These are phyloP conservation scores for Theodoxus fluviatilis DNA, from an alignment of 2,888 invertebrate genomes.

Conservation along the genomic window DNA sequence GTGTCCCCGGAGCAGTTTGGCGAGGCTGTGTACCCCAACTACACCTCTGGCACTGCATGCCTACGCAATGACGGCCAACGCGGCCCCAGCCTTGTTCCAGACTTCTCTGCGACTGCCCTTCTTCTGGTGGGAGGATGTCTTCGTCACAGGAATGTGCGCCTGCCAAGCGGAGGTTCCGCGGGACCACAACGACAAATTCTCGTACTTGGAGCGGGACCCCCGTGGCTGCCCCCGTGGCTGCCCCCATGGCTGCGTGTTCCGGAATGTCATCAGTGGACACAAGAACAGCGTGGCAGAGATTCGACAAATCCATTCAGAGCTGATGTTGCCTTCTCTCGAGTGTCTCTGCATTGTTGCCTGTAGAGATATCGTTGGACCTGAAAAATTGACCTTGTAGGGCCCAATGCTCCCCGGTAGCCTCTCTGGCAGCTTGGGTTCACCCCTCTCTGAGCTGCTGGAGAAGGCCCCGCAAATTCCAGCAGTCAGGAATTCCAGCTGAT, in stretches of 20 bases:
- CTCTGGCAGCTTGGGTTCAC: too few species aligned
- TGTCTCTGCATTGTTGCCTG: too few species aligned
- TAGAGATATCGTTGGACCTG: too few species aligned
- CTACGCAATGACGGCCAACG: constrained; percentile 81
- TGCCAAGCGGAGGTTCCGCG: constrained; percentile 72
- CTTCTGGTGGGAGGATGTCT: constrained; percentile 89
- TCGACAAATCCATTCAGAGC: constrained; percentile 36
- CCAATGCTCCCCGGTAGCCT: too few species aligned
- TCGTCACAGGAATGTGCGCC: constrained; percentile 88
- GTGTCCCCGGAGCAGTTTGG: constrained; percentile 81
- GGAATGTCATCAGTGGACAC: constrained; percentile 44
- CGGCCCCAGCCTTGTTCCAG: constrained; percentile 76
- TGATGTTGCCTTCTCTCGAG: too few species aligned
- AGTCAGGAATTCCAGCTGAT: too few species aligned
- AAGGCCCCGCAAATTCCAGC: too few species aligned
- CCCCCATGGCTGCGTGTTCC: constrained; percentile 43
- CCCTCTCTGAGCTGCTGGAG: too few species aligned
- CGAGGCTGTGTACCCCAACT: constrained; percentile 81
- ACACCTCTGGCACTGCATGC: constrained; percentile 95
- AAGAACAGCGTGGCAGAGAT: constrained; percentile 38
- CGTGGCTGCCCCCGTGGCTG: too few species aligned
- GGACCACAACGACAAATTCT: constrained; percentile 42
- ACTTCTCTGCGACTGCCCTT: constrained; percentile 77
- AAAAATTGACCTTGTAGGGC: too few species aligned
- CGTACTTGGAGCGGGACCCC: constrained; percentile 34